Percentiles rank a stretch among this genome's conserved stretches.
phyloP scores from a whole-genome alignment of 2,888 invertebrate genomes.

The Oligia fasciuncula region DNA sequence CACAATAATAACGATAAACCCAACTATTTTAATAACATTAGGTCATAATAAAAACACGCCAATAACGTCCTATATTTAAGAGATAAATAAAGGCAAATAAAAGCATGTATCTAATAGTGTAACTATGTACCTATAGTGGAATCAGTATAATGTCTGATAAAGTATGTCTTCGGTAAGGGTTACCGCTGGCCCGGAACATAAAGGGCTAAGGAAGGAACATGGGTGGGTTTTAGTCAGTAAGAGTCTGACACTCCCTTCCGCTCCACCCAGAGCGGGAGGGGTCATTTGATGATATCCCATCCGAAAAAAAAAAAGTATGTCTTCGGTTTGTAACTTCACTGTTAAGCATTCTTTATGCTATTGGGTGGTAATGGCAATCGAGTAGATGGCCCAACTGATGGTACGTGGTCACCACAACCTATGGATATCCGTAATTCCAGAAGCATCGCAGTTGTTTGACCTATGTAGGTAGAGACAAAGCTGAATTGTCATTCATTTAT shows the following conservation, averaged over 20 bases:
- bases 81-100: conserved; percentile 15
- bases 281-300: no score
- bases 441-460: neutral
- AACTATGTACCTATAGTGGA: neutral
- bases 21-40: conserved; percentile 17
- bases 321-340: neutral
- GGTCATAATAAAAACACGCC: conserved; percentile 25
- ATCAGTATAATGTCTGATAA: neutral
- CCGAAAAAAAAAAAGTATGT: neutral
- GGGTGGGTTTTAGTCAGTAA: no score
- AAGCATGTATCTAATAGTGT: neutral
- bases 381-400: neutral
- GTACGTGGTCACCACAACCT: neutral
- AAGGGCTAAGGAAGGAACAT: no score
- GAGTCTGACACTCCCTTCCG: no score
- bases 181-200: no score
- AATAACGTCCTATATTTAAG: conserved; percentile 22
- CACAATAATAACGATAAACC: conserved; percentile 22
- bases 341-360: neutral
- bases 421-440: neutral
- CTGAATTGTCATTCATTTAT: no score
- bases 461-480: no score
- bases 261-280: no score
- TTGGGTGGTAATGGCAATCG: neutral
- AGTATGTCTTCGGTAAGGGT: neutral